Conservation (phyloP, 2,888 invertebrate genomes). For the Phengaris alcon region DNA sequence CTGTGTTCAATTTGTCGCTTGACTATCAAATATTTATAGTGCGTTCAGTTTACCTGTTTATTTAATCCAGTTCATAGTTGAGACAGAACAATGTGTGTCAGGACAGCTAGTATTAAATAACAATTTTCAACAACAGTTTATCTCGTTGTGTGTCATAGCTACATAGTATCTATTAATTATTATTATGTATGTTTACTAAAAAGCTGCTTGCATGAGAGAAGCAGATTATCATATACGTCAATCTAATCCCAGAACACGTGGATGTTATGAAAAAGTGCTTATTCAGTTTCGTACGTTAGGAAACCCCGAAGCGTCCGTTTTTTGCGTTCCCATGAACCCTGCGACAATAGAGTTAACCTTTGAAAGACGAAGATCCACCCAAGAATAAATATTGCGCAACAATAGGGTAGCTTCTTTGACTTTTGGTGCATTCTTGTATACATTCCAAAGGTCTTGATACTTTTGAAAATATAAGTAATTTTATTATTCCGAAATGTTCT, state of each 20-base stretch:
- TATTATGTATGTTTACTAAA: constrained; percentile 21
- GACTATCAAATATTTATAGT: too few species aligned
- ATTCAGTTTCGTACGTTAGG: constrained; percentile 69
- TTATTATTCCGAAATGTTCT: too few species aligned
- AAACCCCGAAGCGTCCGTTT: constrained; percentile 69
- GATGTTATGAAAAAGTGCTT: constrained; percentile 71
- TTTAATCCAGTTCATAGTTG: too few species aligned
- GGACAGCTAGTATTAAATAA: too few species aligned
- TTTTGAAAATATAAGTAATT: not conserved
- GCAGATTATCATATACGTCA: constrained; percentile 60
- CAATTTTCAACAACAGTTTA: too few species aligned
- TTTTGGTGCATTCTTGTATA: constrained; percentile 50
- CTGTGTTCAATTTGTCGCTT: too few species aligned
- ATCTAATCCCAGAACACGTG: constrained; percentile 71
- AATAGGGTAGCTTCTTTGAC: constrained; percentile 77
- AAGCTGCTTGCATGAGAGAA: constrained; percentile 51
- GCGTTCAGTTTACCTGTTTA: too few species aligned
- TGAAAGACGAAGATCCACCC: constrained; percentile 73
- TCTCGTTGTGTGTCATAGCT: too few species aligned
- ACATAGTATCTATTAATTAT: too few species aligned
- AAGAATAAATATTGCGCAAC: constrained; percentile 77
- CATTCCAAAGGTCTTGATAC: constrained; percentile 49
- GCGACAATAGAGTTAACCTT: constrained; percentile 73
- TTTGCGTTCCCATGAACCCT: constrained; percentile 78
- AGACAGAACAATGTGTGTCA: too few species aligned